A percentile compares a stretch with the other conserved stretches of the same genome.
phyloP scores from a whole-genome alignment of 1,140 invertebrate species.

The Drosophila pectinifera region DNA sequence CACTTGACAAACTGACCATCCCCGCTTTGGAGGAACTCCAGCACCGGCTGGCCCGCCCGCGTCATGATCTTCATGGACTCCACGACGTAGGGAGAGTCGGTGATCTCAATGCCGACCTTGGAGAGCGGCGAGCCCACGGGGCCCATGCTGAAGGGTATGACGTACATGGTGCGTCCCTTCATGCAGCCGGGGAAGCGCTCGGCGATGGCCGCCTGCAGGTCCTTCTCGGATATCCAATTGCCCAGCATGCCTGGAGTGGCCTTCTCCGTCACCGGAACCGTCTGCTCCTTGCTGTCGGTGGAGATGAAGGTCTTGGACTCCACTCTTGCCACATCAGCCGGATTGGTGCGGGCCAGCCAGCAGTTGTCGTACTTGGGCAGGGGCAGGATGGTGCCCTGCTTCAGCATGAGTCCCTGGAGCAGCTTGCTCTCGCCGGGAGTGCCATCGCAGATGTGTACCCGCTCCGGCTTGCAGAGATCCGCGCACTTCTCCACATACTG shows the following conservation, averaged over 20 bases:
- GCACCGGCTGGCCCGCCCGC: slow-evolving; percentile 90
- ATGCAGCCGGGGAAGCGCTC: slow-evolving; percentile 95
- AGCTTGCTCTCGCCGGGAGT: slow-evolving; percentile 89
- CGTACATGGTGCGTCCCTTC: slow-evolving; percentile 97
- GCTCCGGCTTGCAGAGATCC: slow-evolving; percentile 90
- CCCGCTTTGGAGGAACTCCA: slow-evolving; percentile 87
- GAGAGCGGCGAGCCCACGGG: slow-evolving; percentile 94
- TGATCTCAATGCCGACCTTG: slow-evolving; percentile 96
- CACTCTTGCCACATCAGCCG: slow-evolving; percentile 96
- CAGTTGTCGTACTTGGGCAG: slow-evolving; percentile 95
- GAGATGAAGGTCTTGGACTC: slow-evolving; percentile 96
- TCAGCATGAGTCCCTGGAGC: slow-evolving; percentile 88
- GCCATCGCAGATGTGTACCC: slow-evolving; percentile 94
- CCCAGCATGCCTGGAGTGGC: slow-evolving; percentile 91
- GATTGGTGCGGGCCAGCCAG: slow-evolving; percentile 95
- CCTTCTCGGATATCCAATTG: slow-evolving; percentile 94
- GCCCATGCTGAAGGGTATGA: slow-evolving; percentile 98
- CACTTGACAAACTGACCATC: slow-evolving; percentile 92
- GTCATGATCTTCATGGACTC: slow-evolving; percentile 98
- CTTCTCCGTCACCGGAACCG: slow-evolving; percentile 89
- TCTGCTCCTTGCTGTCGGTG: slow-evolving; percentile 90
- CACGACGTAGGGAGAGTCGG: slow-evolving; percentile 97
- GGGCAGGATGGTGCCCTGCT: slow-evolving; percentile 89
- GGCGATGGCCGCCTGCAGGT: slow-evolving; percentile 90
- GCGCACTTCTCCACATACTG: slow-evolving; percentile 89